Evolutionary conservation across 2,113 vertebrate species (phyloP), one percentile per base, ranked within the genome.

Genomic region (Coreoperca whiteheadi): DNA sequence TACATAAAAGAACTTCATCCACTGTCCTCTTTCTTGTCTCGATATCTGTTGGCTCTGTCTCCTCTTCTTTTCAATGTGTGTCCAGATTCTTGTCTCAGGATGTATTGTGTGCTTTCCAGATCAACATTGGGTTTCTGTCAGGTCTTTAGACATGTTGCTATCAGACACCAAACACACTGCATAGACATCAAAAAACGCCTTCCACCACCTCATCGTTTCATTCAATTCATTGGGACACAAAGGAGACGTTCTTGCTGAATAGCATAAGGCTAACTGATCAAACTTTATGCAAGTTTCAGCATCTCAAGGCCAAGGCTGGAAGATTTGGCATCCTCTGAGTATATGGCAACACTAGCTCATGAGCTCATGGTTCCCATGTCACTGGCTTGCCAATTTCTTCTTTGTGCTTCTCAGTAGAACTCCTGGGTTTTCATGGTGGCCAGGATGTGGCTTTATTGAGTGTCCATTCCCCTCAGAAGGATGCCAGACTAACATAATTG

Each of bases 371-470:
- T 91, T 90, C 90, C 84, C 90, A 78, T 86, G 87, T 88, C 91
- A 77, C 43, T 68, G 78, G 23, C 14, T 39, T 87, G 80, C 85
- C 93, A 91, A 79, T 81, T 84, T 81, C 78, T 72, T 74, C 90
- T 92, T 92, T 93, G 91, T 92, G 77, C 64, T 70, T 77, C 89
- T 82, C 70, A 83, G 89, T 68, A 64, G 89, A 88, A 77, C 86
- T 85, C 81, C 83, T 69, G 83, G 86, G 85, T 86, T 83, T 85
- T 92, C 80, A 78, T 87, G 82, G 88, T 79, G 84, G 87, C 61
- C 92, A 91, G 92, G 93, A 94, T 91, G 92, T 93, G 86, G 83
- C 88, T 93, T 87, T 85, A 87, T 85, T 79, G 67, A 82, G 85
- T 82, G 87, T 91, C 89, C 75, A 69, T 91, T 91, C 82, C 73